Base-by-base conservation (phyloP, 2,888 invertebrate genomes). In the Chirona hameri region DNA sequence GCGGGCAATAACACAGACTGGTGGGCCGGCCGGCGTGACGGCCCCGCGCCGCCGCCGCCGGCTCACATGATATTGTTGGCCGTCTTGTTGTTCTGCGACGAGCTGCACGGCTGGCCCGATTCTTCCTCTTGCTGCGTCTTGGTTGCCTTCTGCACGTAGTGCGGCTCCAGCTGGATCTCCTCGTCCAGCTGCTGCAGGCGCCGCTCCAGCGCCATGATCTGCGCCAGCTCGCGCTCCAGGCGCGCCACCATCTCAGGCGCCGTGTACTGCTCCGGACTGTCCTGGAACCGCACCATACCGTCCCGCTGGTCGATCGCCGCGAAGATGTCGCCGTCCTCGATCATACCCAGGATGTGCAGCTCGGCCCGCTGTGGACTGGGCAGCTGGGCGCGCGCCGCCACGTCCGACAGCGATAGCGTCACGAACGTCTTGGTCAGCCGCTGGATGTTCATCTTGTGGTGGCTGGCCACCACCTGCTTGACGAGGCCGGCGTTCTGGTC, bases 231-330 rank as follows among this genome's bases (percentile, higher is more conserved):
- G 87, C 93, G 92, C 89, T 98, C 96, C 84, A 98, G 89, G 84
- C 93, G 92, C 86, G 93, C 92, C 87, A 98, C 90, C 89, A 97
- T 97, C 87, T 92, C 92, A 0, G 96, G 94, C 84, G 95, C 95
- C 86, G 96, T 95, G 88, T 95, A 98, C 88, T 96, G 97, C 88
- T 98, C 97, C 18, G 97, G 97, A 88, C 95, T 96, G 87, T 98
- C 98, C 86, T 95, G 92, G 88, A 99, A 99, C 82, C 96, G 92
- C 27, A 99, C 98, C 98, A 98, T 98, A 24, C 98, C 98, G 89
- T 98, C 98, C 88, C 95, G 96, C 89, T 98, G 96, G 90, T 98
- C 97, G 85, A 99, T 98, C 86, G 95, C 95, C 48, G 98, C 98
- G 90, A 94, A 97, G 86, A 99, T 98, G 90, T 98, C 97, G 82